These are phyloP conservation scores for Spatulosminthurus flaviceps DNA, from an alignment of 2,888 invertebrate species.

Conservation along the genomic window DNA sequence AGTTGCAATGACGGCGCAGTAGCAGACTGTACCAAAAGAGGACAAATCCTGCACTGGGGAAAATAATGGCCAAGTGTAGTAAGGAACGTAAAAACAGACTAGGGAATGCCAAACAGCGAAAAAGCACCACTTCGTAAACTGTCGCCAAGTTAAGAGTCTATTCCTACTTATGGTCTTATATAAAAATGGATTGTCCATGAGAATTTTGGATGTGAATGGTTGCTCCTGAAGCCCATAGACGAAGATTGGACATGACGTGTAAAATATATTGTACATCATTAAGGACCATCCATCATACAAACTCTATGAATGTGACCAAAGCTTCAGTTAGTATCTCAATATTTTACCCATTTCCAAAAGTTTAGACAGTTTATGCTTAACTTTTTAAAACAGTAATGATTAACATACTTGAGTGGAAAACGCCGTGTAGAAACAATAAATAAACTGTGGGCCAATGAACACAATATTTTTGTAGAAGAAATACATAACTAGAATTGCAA, in stretches of 20 bases:
- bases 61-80: conserved; percentile 61
- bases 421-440: conserved; percentile 68
- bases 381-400: neutral
- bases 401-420: conserved; percentile 68
- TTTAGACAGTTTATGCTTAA: neutral
- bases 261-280: conserved; percentile 79
- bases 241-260: conserved; percentile 79
- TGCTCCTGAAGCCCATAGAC: conserved; percentile 80
- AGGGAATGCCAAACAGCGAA: conserved; percentile 74
- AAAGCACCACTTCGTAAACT: conserved; percentile 73
- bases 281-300: conserved; percentile 80
- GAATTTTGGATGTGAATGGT: conserved; percentile 70
- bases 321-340: neutral
- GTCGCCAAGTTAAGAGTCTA: conserved; percentile 72
- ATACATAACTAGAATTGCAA: conserved; percentile 79
- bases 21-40: conserved; percentile 73
- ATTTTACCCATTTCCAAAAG: neutral
- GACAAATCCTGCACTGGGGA: conserved; percentile 67
- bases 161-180: conserved; percentile 75
- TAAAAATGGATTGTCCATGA: conserved; percentile 73
- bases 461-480: conserved; percentile 88
- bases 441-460: conserved; percentile 74
- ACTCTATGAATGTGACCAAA: conserved; percentile 67
- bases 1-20: conserved; percentile 71
- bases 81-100: conserved; percentile 72